phyloP scores from a whole-genome alignment of 2,113 vertebrate genomes.

The Capreolus pygargus region DNA sequence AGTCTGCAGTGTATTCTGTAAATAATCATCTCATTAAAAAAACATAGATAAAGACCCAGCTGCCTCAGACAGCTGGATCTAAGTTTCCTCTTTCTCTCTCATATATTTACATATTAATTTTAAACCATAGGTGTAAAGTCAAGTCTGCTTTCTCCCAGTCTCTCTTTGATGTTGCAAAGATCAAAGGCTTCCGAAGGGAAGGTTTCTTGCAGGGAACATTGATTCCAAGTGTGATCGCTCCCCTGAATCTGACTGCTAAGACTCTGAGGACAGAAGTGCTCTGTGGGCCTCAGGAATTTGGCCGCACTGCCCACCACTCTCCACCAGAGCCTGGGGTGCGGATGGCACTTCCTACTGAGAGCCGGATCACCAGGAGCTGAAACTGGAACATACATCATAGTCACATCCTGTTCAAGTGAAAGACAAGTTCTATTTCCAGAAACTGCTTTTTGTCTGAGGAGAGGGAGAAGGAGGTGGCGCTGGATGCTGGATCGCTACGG shows the following conservation, averaged over 20 bases:
- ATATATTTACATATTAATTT: constrained; percentile 2
- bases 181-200: not conserved
- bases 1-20: not conserved
- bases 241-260: not conserved
- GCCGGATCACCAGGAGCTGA: not conserved
- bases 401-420: not conserved
- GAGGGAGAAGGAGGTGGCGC: not conserved
- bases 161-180: constrained; percentile 29
- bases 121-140: not conserved
- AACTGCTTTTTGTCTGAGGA: not conserved
- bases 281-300: not conserved
- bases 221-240: not conserved
- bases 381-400: not conserved
- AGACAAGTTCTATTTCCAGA: not conserved
- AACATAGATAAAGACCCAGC: not conserved
- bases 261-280: not conserved
- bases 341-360: not conserved
- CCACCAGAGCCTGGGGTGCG: not conserved
- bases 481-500: not conserved
- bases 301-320: not conserved
- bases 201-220: not conserved
- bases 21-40: not conserved
- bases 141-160: not conserved
- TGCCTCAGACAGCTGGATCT: not conserved
- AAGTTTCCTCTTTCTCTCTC: not conserved